Conservation (phyloP, 1,140 invertebrate genomes). For the Stratiolaelaps scimitus region DNA sequence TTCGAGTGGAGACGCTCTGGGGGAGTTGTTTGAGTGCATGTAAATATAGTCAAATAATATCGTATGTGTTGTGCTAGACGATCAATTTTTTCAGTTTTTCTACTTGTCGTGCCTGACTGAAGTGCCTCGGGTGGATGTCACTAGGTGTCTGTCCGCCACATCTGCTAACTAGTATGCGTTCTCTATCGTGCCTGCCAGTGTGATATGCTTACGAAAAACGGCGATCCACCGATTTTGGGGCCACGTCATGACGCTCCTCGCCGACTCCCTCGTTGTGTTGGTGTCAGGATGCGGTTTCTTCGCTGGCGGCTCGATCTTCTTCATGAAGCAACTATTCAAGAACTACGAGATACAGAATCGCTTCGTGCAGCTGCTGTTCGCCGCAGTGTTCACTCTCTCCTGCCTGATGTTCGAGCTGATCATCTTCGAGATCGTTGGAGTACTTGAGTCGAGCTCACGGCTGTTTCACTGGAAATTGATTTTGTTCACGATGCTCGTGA, state of each 20-base stretch:
- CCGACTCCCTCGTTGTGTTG: slow-evolving; percentile 49
- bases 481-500: slow-evolving; percentile 77
- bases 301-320: slow-evolving; percentile 93
- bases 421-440: slow-evolving; percentile 96
- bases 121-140: too few species aligned
- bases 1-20: too few species aligned
- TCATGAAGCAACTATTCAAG: slow-evolving; percentile 91
- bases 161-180: too few species aligned
- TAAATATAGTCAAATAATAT: too few species aligned
- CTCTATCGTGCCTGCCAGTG: too few species aligned
- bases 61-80: too few species aligned
- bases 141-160: too few species aligned
- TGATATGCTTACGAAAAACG: too few species aligned
- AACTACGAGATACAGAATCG: slow-evolving; percentile 95
- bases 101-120: too few species aligned
- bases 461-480: slow-evolving; percentile 92
- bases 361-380: slow-evolving; percentile 89
- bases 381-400: slow-evolving; percentile 87
- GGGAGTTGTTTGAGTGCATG: too few species aligned
- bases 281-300: slow-evolving; percentile 65
- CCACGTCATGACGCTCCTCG: slow-evolving; percentile 27
- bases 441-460: slow-evolving; percentile 75
- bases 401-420: slow-evolving; percentile 99
- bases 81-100: too few species aligned
- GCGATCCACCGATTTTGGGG: too few species aligned